A percentile compares a stretch with the other conserved stretches of the same genome.
Evolutionary conservation across 2,888 invertebrate species (phyloP).

Genomic region (Abscondita cerata): DNA sequence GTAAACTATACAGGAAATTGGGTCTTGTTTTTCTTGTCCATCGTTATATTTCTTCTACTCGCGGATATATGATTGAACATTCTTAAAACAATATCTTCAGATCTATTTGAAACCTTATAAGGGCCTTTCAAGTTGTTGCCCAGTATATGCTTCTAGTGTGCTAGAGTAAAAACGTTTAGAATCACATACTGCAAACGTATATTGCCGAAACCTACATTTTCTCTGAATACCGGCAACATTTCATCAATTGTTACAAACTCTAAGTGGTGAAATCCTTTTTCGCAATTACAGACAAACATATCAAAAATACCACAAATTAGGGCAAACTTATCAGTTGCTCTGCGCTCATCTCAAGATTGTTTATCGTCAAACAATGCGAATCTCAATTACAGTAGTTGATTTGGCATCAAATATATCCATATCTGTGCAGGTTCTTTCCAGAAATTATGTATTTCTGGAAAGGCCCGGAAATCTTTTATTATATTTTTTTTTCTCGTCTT

Average conservation of each 20-base stretch:
- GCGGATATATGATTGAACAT: neutral
- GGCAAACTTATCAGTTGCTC: neutral
- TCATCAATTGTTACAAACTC: slow-evolving; percentile 30
- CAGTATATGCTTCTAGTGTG: neutral
- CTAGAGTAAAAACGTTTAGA: slow-evolving; percentile 1
- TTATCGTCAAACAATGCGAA: neutral
- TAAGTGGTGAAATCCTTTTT: slow-evolving; percentile 16
- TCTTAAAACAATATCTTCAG: neutral
- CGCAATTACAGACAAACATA: neutral
- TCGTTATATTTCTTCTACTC: neutral
- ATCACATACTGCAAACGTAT: slow-evolving; percentile 1
- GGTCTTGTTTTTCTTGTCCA: neutral
- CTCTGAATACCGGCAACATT: slow-evolving; percentile 25
- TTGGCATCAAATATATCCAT: neutral
- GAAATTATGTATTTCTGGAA: neutral
- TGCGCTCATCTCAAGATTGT: neutral
- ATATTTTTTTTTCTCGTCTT: neutral
- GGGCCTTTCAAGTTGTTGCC: neutral
- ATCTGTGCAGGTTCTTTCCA: neutral
- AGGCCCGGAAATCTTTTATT: neutral
- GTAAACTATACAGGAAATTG: neutral
- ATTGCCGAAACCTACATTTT: slow-evolving; percentile 2
- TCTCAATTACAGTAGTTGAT: neutral
- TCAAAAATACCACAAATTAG: slow-evolving; percentile 10
- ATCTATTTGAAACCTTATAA: neutral